Conservation (phyloP, 2,113 vertebrate species). For the Grantiella picta region DNA sequence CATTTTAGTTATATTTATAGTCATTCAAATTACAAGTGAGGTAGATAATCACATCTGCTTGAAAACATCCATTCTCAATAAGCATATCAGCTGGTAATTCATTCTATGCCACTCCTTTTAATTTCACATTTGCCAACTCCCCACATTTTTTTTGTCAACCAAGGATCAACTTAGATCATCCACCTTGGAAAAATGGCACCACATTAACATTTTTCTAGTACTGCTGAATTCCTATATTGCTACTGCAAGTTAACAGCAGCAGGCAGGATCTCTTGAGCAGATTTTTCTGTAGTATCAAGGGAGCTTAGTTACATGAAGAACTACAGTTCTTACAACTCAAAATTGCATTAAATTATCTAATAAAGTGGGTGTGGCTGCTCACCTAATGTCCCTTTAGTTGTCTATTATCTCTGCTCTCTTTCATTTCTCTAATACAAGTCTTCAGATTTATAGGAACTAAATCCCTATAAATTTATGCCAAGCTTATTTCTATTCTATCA, state of each 20-base stretch:
- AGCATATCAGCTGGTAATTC: background rate
- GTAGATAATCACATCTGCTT: background rate
- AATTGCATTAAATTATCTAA: background rate
- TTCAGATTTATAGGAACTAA: background rate
- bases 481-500: background rate
- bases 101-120: background rate
- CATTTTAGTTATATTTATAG: background rate
- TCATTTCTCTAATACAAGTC: background rate
- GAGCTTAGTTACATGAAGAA: background rate
- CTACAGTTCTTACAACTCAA: background rate
- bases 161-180: background rate
- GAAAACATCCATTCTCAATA: background rate
- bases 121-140: background rate
- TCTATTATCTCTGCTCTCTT: background rate
- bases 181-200: background rate
- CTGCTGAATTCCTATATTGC: background rate
- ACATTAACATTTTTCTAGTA: background rate
- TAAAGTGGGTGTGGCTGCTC: background rate
- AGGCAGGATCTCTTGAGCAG: background rate
- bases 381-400: background rate
- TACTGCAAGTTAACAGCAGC: background rate
- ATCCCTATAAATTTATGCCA: background rate
- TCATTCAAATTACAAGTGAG: background rate
- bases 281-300: background rate
- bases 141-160: background rate